phyloP scores from a whole-genome alignment of 2,888 invertebrate genomes.

The Clusia tigrina region DNA sequence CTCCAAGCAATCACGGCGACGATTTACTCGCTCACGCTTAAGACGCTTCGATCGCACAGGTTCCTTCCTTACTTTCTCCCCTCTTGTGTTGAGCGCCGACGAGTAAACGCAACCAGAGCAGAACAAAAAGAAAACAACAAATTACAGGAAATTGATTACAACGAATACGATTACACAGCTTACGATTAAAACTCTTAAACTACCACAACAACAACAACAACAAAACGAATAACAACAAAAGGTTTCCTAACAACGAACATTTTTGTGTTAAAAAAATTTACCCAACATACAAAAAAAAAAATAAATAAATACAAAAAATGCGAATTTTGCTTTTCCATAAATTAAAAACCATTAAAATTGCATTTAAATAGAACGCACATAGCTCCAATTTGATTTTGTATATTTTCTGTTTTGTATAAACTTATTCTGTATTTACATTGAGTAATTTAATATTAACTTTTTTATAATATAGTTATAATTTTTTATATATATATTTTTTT shows the following conservation, averaged over 20 bases:
- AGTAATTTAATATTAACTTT: no score
- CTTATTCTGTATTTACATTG: neutral
- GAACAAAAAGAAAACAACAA: slow-evolving; percentile 5
- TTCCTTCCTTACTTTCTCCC: neutral
- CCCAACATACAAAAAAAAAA: slow-evolving; percentile 21
- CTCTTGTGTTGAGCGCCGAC: neutral
- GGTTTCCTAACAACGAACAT: slow-evolving; percentile 46
- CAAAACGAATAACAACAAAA: slow-evolving; percentile 33
- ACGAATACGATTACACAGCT: slow-evolving; percentile 14
- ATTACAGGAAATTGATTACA: slow-evolving; percentile 18
- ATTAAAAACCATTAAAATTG: slow-evolving; percentile 20
- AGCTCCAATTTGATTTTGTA: slow-evolving; percentile 21
- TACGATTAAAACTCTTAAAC: neutral
- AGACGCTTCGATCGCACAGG: no score
- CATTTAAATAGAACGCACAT: slow-evolving; percentile 35
- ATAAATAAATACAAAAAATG: slow-evolving; percentile 4
- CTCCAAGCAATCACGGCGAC: no score
- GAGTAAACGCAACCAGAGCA: neutral
- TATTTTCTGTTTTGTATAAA: slow-evolving; percentile 19
- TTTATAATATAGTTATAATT: no score
- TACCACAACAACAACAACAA: slow-evolving; percentile 26
- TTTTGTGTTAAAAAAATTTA: slow-evolving; percentile 24
- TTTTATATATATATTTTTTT: no score
- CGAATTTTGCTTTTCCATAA: slow-evolving; percentile 15
- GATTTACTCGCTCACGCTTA: no score